These are phyloP conservation scores for Drosophila bocqueti DNA, from an alignment of 1,140 invertebrate species.

Conservation along the genomic window DNA sequence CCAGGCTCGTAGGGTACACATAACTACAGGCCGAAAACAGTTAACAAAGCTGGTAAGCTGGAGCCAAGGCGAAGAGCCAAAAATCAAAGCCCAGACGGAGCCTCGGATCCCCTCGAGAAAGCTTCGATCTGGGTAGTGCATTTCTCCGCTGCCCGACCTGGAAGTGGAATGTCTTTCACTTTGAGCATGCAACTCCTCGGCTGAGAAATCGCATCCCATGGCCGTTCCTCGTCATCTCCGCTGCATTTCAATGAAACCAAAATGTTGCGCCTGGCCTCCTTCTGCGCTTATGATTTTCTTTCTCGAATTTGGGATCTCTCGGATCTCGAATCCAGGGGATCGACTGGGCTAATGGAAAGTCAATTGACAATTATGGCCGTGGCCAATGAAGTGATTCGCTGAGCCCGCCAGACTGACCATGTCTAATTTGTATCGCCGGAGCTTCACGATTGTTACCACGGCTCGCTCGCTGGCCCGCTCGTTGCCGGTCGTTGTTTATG, in stretches of 20 bases:
- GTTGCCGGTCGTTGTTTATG: constrained; percentile 59
- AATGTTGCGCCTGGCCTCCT: constrained; percentile 57
- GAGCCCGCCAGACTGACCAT: constrained; percentile 63
- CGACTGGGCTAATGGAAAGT: constrained; percentile 80
- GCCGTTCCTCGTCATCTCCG: constrained; percentile 36
- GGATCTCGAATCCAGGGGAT: constrained; percentile 24
- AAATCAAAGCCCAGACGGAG: constrained; percentile 59
- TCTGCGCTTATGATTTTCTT: constrained; percentile 46
- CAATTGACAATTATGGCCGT: constrained; percentile 84
- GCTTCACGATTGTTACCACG: constrained; percentile 68
- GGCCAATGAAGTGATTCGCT: constrained; percentile 79
- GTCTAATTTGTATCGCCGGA: constrained; percentile 67
- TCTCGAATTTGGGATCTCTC: constrained; percentile 6
- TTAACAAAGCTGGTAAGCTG: constrained; percentile 31
- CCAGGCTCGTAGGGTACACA: constrained; percentile 55
- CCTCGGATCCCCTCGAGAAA: constrained; percentile 46
- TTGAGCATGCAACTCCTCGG: constrained; percentile 51
- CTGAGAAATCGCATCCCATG: constrained; percentile 25
- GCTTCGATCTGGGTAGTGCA: constrained; percentile 51
- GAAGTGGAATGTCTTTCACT: constrained; percentile 81
- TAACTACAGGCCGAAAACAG: constrained; percentile 47
- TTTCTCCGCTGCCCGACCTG: constrained; percentile 49
- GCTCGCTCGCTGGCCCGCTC: constrained; percentile 21
- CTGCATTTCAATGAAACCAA: constrained; percentile 78
- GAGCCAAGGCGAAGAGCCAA: constrained; percentile 15